Evolutionary conservation across 2,888 invertebrate genomes (phyloP).

Genomic region (Thyatira batis): DNA sequence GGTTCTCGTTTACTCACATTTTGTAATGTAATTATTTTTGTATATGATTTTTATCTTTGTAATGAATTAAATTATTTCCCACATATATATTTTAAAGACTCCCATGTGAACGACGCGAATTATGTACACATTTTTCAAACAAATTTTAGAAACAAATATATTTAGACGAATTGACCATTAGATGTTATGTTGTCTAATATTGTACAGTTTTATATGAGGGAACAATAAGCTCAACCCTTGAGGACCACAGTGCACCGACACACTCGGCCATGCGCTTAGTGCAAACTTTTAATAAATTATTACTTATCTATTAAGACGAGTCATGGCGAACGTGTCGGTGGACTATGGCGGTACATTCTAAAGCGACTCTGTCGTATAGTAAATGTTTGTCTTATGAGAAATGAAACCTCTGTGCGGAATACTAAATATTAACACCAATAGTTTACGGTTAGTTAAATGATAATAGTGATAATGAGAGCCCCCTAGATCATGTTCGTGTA

Average conservation of each 20-base stretch:
- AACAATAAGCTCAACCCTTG: conserved; percentile 55
- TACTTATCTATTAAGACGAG: conserved; percentile 14
- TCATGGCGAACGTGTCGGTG: conserved; percentile 20
- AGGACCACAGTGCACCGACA: conserved; percentile 25
- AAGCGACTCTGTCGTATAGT: conserved; percentile 39
- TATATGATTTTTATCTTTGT: conserved; percentile 44
- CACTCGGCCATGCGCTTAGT: conserved; percentile 24
- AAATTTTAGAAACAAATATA: conserved; percentile 54
- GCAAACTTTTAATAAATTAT: conserved; percentile 30
- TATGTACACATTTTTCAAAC: conserved; percentile 37
- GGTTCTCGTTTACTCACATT: conserved; percentile 25
- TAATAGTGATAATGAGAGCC: conserved; percentile 62
- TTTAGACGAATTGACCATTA: conserved; percentile 54
- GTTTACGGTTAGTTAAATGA: conserved; percentile 60
- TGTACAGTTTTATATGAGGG: conserved; percentile 61
- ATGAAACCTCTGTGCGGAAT: conserved; percentile 46
- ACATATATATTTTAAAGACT: conserved; percentile 31
- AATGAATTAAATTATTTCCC: conserved; percentile 43
- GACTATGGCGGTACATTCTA: conserved; percentile 36
- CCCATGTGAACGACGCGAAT: conserved; percentile 33
- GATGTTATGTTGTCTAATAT: conserved; percentile 39
- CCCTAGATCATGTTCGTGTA: conserved; percentile 70
- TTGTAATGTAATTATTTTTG: conserved; percentile 47
- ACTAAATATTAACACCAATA: conserved; percentile 74
- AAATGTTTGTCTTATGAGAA: conserved; percentile 55